Percentiles rank a stretch among this genome's conserved stretches.
Evolutionary conservation across 2,113 vertebrate genomes (phyloP).

Genomic region (Mugil cephalus): DNA sequence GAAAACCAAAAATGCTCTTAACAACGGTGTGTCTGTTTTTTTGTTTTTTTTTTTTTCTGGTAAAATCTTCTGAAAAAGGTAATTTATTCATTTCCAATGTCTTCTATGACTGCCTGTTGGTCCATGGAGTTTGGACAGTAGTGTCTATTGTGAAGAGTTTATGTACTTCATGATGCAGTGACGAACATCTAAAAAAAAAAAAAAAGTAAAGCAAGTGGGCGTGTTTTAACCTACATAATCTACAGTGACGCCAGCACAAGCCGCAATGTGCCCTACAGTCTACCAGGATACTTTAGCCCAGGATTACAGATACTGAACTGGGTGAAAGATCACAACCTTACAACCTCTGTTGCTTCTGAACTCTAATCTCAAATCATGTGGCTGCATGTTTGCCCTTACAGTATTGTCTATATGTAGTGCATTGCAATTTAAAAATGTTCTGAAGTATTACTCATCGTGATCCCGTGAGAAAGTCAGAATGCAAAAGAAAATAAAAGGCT

Average conservation of each 20-base stretch:
- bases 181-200: neutral
- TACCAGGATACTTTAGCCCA: conserved; percentile 25
- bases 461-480: neutral
- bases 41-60: no score
- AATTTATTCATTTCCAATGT: neutral
- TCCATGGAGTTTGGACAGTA: neutral
- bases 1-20: neutral
- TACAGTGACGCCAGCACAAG: conserved; percentile 1
- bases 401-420: neutral
- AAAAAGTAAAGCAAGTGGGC: neutral
- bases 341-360: conserved; percentile 50
- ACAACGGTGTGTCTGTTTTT: neutral
- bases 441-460: neutral
- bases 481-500: neutral
- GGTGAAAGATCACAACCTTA: conserved; percentile 61
- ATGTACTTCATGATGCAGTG: neutral
- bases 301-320: conserved; percentile 67
- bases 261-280: neutral
- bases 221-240: conserved; percentile 5
- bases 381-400: conserved; percentile 6
- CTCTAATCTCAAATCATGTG: conserved; percentile 57
- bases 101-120: neutral
- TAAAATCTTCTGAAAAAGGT: neutral
- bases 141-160: neutral
- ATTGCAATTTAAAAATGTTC: neutral